These are phyloP conservation scores for Melanotaenia duboulayi DNA, from an alignment of 2,113 vertebrate genomes.

Conservation along the genomic window DNA sequence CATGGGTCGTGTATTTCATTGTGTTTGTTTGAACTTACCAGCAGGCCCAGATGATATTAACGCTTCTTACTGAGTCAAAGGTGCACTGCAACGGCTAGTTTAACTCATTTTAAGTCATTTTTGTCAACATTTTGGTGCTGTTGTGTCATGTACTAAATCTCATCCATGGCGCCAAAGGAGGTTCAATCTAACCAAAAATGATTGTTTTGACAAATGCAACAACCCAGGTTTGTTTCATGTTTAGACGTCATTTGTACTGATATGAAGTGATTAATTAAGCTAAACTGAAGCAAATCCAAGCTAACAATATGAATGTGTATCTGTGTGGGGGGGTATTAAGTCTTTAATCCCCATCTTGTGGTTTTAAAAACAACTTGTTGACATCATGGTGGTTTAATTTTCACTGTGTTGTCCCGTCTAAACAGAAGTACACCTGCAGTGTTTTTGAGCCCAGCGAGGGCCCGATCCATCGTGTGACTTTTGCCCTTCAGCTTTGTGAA, in stretches of 20 bases:
- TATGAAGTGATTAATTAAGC: constrained; percentile 3
- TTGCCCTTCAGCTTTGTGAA: constrained; percentile 63
- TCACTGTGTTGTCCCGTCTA: constrained; percentile 46
- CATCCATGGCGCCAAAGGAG: constrained; percentile 48
- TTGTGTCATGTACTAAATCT: constrained; percentile 41
- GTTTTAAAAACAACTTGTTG: constrained; percentile 45
- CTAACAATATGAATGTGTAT: constrained; percentile 38
- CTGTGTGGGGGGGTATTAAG: constrained; percentile 10
- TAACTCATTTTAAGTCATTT: neutral
- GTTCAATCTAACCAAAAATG: constrained; percentile 34
- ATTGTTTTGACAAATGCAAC: constrained; percentile 22
- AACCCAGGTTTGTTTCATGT: constrained; percentile 23
- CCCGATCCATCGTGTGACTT: constrained; percentile 51
- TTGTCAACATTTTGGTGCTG: constrained; percentile 28
- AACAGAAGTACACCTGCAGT: constrained; percentile 66
- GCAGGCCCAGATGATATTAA: constrained; percentile 18
- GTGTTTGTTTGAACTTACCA: constrained; percentile 2
- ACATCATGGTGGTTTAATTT: constrained; percentile 63
- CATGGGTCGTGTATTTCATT: constrained; percentile 15
- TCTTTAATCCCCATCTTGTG: constrained; percentile 41
- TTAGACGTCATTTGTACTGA: neutral
- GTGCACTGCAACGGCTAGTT: constrained; percentile 19
- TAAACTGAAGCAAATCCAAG: constrained; percentile 21
- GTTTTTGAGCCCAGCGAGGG: constrained; percentile 62
- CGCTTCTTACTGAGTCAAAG: constrained; percentile 14